Evolutionary conservation across 2,797 vertebrate genomes (phyloP).

Genomic region (Serranus cabrilla): DNA sequence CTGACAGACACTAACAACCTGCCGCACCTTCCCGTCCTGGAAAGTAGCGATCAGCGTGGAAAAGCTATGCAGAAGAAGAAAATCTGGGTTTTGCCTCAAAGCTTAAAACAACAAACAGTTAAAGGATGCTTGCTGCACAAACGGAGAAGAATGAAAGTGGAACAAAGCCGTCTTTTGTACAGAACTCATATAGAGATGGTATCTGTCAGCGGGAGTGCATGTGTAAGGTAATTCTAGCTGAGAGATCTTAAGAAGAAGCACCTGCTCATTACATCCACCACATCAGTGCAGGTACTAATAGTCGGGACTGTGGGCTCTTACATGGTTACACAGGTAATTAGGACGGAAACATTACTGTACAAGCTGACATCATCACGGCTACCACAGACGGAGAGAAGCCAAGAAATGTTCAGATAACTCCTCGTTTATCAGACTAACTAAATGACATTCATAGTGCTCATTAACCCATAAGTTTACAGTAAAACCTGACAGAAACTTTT

Average conservation of each 20-base stretch:
- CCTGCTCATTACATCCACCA: conserved; percentile 80
- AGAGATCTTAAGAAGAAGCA: conserved; percentile 57
- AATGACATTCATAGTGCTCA: background rate
- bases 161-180: conserved; percentile 60
- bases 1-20: conserved; percentile 50
- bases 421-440: background rate
- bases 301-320: conserved; percentile 34
- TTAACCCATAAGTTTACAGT: no score
- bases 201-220: conserved; percentile 64
- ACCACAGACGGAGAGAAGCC: conserved; percentile 11
- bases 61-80: conserved; percentile 4
- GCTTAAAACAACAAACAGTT: conserved; percentile 32
- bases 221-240: conserved; percentile 69
- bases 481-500: no score
- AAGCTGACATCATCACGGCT: background rate
- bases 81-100: conserved; percentile 40
- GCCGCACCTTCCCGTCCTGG: conserved; percentile 33
- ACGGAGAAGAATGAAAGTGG: conserved; percentile 28
- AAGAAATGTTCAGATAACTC: background rate
- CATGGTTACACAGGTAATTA: conserved; percentile 58
- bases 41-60: conserved; percentile 25
- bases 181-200: conserved; percentile 38
- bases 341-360: conserved; percentile 7
- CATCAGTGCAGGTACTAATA: conserved; percentile 72
- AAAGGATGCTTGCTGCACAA: conserved; percentile 31